Percentiles rank a stretch among this genome's conserved stretches.
phyloP scores from a whole-genome alignment of 2,797 vertebrate species.

The Paedocypris micromegethes region DNA sequence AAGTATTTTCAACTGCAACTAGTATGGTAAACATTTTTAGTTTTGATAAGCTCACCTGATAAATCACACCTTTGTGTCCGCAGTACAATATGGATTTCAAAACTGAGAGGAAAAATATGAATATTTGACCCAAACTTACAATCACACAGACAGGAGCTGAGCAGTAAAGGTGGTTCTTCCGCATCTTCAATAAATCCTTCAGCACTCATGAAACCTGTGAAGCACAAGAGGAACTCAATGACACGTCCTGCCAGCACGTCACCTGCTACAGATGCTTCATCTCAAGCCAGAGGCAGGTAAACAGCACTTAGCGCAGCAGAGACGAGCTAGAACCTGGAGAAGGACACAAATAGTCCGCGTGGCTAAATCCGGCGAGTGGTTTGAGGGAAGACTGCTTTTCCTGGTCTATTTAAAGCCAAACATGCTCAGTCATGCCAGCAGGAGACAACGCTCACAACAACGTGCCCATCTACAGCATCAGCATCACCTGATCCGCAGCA shows the following conservation, averaged over 20 bases:
- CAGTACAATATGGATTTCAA: too few species aligned
- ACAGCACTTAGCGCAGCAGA: slow-evolving; percentile 33
- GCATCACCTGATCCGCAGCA: too few species aligned
- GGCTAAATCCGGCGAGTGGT: slow-evolving; percentile 28
- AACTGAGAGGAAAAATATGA: too few species aligned
- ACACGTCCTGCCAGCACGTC: slow-evolving; percentile 7
- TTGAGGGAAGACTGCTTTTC: slow-evolving; percentile 15
- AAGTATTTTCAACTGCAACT: too few species aligned
- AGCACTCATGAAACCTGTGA: slow-evolving; percentile 74
- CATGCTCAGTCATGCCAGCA: slow-evolving; percentile 13
- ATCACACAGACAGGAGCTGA: slow-evolving; percentile 67
- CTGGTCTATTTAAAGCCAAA: slow-evolving; percentile 31
- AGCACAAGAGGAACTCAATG: slow-evolving; percentile 15
- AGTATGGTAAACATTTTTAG: too few species aligned
- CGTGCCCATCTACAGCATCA: too few species aligned
- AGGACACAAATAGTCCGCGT: slow-evolving; percentile 21
- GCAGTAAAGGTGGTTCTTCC: slow-evolving; percentile 75
- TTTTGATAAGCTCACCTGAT: too few species aligned
- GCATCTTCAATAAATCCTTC: slow-evolving; percentile 75
- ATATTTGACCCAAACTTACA: slow-evolving; percentile 46
- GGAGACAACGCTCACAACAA: background rate
- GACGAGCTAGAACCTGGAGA: slow-evolving; percentile 10
- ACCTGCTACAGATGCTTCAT: slow-evolving; percentile 7
- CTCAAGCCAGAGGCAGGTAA: slow-evolving; percentile 28
- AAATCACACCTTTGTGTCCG: too few species aligned